phyloP scores from a whole-genome alignment of 2,113 vertebrate species.

The Chionis minor region DNA sequence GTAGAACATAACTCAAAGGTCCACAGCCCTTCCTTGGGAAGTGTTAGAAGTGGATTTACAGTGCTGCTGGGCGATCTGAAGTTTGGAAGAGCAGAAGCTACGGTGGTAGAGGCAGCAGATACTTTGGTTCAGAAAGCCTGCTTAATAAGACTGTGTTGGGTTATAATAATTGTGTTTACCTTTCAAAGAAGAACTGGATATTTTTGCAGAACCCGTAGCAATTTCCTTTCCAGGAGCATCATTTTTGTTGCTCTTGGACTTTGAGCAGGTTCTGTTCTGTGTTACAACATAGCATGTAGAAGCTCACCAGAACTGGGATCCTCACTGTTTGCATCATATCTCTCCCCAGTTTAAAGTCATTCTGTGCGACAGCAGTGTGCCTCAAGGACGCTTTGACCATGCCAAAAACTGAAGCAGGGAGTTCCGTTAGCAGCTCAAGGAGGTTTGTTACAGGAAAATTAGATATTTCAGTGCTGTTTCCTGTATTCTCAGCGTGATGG shows the following conservation, averaged over 20 bases:
- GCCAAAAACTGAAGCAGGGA: neutral
- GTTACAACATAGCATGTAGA: fast-evolving
- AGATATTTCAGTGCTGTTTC: conserved; percentile 4
- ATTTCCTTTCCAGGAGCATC: neutral
- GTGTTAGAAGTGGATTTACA: conserved; percentile 54
- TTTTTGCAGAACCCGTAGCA: neutral
- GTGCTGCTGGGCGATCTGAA: conserved; percentile 11
- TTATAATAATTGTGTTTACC: neutral
- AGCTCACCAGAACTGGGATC: neutral
- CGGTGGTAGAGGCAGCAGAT: neutral
- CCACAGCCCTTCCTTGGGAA: neutral
- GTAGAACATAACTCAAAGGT: conserved; percentile 48
- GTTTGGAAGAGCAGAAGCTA: neutral
- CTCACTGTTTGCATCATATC: neutral
- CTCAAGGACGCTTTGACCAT: conserved; percentile 12
- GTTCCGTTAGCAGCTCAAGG: conserved; percentile 2
- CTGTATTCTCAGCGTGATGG: neutral
- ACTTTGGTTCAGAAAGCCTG: neutral
- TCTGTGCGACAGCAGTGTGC: neutral
- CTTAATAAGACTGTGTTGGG: neutral
- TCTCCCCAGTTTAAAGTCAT: neutral
- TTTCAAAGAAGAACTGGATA: neutral
- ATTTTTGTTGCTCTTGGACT: neutral
- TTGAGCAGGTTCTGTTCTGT: neutral
- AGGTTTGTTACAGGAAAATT: conserved; percentile 15